phyloP scores from a whole-genome alignment of 35 echinoderm and acorn worm genomes.

The Heliocidaris erythrogramma region DNA sequence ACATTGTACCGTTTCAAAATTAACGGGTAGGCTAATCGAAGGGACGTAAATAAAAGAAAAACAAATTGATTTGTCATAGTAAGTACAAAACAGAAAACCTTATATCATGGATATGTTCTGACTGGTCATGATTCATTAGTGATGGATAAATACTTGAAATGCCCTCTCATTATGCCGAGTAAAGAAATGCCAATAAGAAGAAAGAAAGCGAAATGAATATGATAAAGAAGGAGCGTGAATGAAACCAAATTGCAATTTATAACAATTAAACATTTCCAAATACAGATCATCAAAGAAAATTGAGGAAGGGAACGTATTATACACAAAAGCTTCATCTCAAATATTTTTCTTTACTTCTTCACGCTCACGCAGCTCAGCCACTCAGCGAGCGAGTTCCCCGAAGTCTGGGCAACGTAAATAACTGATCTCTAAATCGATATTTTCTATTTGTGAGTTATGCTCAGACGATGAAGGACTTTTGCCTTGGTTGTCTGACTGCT shows the following conservation, averaged over 20 bases:
- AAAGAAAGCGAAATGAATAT: background rate
- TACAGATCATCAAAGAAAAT: background rate
- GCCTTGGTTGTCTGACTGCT: constrained; percentile 18
- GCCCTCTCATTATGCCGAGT: too few relatives aligned
- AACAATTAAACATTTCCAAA: background rate
- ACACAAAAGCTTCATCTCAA: background rate
- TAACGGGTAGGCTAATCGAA: too few relatives aligned
- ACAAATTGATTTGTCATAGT: too few relatives aligned
- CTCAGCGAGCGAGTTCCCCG: background rate
- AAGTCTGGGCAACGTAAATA: background rate
- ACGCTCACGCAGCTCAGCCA: background rate
- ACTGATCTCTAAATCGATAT: constrained; percentile 39
- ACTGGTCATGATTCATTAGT: too few relatives aligned
- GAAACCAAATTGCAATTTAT: background rate
- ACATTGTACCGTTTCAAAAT: too few relatives aligned
- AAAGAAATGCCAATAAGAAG: background rate
- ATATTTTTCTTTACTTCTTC: background rate
- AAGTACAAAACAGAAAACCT: too few relatives aligned
- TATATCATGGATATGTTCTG: too few relatives aligned
- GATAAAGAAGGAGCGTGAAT: too few relatives aligned
- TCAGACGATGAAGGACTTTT: background rate
- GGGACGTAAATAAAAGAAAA: too few relatives aligned
- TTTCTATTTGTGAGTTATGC: constrained; percentile 33
- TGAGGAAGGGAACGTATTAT: background rate
- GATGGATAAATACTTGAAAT: too few relatives aligned